Evolutionary conservation across 1,140 invertebrate species (phyloP).

Genomic region (Gonatopus flavifemur): DNA sequence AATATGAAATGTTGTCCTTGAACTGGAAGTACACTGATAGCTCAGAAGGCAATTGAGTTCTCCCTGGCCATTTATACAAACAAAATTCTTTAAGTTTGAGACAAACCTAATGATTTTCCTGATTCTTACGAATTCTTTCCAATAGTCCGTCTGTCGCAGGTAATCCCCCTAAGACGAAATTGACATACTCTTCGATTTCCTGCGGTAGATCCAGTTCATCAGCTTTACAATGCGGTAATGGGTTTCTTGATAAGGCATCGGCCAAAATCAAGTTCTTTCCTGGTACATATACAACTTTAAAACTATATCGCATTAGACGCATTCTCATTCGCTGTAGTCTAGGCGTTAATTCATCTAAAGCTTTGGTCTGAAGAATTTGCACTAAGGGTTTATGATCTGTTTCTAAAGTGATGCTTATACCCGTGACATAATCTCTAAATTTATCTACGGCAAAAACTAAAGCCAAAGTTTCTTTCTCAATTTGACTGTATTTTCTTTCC

Average conservation of each 20-base stretch:
- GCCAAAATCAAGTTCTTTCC: constrained; percentile 37
- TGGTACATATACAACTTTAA: constrained; percentile 31
- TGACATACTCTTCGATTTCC: constrained; percentile 14
- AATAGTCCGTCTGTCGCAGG: constrained; percentile 15
- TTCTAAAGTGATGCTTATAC: constrained; percentile 23
- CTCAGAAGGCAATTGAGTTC: too few species aligned
- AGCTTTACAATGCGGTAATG: constrained; percentile 2
- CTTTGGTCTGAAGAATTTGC: constrained; percentile 27
- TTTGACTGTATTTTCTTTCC: constrained; percentile 45
- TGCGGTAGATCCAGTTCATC: constrained; percentile 12
- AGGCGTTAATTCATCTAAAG: constrained; percentile 37
- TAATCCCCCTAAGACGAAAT: constrained; percentile 11
- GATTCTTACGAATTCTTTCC: constrained; percentile 19
- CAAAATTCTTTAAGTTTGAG: too few species aligned
- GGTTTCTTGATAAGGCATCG: constrained; percentile 35
- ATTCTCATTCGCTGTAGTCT: constrained; percentile 45
- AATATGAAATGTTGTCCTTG: too few species aligned
- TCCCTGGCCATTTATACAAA: too few species aligned
- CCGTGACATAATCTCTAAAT: constrained; percentile 39
- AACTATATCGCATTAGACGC: constrained; percentile 38
- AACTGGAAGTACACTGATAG: too few species aligned
- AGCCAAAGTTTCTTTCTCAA: constrained; percentile 48
- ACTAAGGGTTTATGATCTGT: constrained; percentile 40
- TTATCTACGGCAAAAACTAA: constrained; percentile 35
- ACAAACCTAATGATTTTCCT: too few species aligned